Percentiles rank a stretch among this genome's conserved stretches.
Evolutionary conservation across 2,113 vertebrate species (phyloP).

Genomic region (Dipodomys merriami): DNA sequence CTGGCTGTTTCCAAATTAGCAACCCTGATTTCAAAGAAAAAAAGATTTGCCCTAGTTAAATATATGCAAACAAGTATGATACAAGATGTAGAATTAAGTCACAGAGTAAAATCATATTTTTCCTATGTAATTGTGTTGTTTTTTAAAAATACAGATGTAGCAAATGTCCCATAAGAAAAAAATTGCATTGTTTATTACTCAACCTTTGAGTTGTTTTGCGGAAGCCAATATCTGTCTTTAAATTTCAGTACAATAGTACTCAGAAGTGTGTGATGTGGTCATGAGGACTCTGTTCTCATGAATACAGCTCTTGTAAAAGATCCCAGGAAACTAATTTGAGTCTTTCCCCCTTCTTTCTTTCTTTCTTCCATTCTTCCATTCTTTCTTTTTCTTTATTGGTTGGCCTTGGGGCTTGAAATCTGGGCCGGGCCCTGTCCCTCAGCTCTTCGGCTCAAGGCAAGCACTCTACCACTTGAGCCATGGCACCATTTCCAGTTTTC

Average conservation of each 20-base stretch:
- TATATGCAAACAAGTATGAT: slow-evolving; percentile 36
- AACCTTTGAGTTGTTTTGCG: neutral
- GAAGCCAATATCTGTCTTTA: neutral
- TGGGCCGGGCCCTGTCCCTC: too few relatives aligned
- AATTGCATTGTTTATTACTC: neutral
- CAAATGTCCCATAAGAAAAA: neutral
- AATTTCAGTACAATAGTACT: neutral
- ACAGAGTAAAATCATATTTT: slow-evolving; percentile 21
- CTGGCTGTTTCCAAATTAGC: slow-evolving; percentile 41
- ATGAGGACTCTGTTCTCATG: neutral
- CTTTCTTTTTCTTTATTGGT: too few relatives aligned
- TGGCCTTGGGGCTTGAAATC: too few relatives aligned
- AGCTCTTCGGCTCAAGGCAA: too few relatives aligned
- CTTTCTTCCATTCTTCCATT: too few relatives aligned
- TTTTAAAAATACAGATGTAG: neutral
- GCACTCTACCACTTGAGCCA: too few relatives aligned
- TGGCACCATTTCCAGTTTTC: too few relatives aligned
- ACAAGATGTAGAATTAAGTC: neutral
- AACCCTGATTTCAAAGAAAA: slow-evolving; percentile 48
- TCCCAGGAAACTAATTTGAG: too few relatives aligned
- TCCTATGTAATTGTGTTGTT: neutral
- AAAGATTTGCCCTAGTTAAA: slow-evolving; percentile 28
- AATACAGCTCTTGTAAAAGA: neutral
- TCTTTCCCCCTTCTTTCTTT: neutral
- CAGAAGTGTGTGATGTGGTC: neutral